Percentiles rank a stretch among this genome's conserved stretches.
Evolutionary conservation across 2,113 vertebrate genomes (phyloP).

Genomic region (Campylomormyrus numenius): DNA sequence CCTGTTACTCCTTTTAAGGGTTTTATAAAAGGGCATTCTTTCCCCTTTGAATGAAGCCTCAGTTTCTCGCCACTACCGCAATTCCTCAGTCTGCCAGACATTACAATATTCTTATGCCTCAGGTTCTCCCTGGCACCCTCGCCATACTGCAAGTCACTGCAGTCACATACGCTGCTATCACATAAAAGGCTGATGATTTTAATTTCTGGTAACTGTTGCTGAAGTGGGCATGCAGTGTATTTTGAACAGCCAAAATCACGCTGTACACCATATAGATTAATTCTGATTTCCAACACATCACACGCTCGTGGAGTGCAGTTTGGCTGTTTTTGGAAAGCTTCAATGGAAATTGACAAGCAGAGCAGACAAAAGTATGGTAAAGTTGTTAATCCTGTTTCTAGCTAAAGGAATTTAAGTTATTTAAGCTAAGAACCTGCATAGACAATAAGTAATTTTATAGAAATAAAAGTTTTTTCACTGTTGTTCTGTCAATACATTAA

Average conservation of each 20-base stretch:
- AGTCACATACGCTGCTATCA: background rate
- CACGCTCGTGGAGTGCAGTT: background rate
- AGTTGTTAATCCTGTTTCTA: background rate
- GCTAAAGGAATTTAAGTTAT: background rate
- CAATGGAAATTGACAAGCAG: background rate
- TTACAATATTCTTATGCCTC: background rate
- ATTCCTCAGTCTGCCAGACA: too few species aligned
- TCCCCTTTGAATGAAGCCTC: too few species aligned
- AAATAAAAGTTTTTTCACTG: background rate
- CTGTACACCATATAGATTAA: background rate
- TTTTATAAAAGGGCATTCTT: too few species aligned
- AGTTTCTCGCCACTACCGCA: too few species aligned
- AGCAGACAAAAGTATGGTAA: background rate
- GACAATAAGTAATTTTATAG: background rate
- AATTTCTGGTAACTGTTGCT: background rate
- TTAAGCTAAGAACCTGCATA: background rate
- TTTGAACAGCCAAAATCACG: background rate
- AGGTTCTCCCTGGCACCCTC: background rate
- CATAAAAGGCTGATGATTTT: background rate
- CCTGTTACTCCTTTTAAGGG: background rate
- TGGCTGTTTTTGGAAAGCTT: background rate
- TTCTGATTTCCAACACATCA: background rate
- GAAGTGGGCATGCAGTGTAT: background rate
- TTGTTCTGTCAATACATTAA: background rate
- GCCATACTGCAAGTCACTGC: background rate